Evolutionary conservation across 2,797 vertebrate species (phyloP).

Genomic region (Crenuchus spilurus): DNA sequence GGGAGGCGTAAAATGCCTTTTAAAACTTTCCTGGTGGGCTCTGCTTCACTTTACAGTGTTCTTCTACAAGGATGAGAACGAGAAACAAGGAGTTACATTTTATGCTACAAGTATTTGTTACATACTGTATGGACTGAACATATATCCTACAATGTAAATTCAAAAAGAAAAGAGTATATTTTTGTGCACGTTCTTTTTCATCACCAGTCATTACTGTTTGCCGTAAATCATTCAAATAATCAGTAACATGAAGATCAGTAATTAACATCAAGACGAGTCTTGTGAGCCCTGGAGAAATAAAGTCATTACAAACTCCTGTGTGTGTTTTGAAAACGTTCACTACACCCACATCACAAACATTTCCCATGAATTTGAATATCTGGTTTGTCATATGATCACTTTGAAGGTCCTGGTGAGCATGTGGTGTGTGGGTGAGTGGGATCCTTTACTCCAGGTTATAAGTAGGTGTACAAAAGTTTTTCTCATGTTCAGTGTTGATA

Average conservation of each 20-base stretch:
- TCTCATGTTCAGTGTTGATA: neutral
- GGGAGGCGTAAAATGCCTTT: slow-evolving; percentile 28
- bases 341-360: slow-evolving; percentile 49
- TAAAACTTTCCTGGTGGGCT: slow-evolving; percentile 26
- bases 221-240: slow-evolving; percentile 31
- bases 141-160: too few species aligned
- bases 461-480: neutral
- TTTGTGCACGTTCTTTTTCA: neutral
- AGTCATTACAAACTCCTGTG: slow-evolving; percentile 32
- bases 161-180: too few species aligned
- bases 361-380: slow-evolving; percentile 44
- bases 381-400: slow-evolving; percentile 29
- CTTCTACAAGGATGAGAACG: neutral
- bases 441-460: slow-evolving; percentile 6
- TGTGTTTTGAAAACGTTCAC: slow-evolving; percentile 32
- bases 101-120: too few species aligned
- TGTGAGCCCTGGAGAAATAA: slow-evolving; percentile 41
- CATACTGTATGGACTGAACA: too few species aligned
- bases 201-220: slow-evolving; percentile 1
- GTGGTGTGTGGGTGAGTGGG: slow-evolving; percentile 20
- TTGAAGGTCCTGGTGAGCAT: slow-evolving; percentile 19
- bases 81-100: neutral
- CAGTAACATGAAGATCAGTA: slow-evolving; percentile 22
- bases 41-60: neutral
- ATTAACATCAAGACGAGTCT: slow-evolving; percentile 44